phyloP scores from a whole-genome alignment of 2,797 vertebrate genomes.

The Botia kubotai region DNA sequence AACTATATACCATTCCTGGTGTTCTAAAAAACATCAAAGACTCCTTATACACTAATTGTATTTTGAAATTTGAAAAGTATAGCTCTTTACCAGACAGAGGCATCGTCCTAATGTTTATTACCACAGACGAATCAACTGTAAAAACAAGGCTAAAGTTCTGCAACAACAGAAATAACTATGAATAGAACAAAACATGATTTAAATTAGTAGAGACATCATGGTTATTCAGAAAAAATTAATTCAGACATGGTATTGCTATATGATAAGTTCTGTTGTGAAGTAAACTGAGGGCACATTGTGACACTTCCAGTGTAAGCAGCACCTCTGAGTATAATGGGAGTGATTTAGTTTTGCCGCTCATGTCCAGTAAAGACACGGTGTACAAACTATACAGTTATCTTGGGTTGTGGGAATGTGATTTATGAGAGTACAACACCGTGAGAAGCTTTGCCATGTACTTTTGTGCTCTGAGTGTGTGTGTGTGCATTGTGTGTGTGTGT shows the following conservation, averaged over 20 bases:
- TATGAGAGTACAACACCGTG: background rate
- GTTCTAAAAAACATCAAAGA: too few species aligned
- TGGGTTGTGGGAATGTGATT: conserved; percentile 17
- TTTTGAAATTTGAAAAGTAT: background rate
- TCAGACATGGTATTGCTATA: too few species aligned
- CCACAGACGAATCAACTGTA: background rate
- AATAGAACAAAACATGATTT: too few species aligned
- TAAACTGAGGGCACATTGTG: too few species aligned
- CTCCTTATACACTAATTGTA: background rate
- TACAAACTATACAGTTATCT: background rate
- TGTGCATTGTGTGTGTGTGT: background rate
- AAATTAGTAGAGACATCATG: too few species aligned
- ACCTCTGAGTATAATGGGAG: background rate
- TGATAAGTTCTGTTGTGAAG: too few species aligned
- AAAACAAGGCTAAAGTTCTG: background rate
- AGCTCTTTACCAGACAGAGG: background rate
- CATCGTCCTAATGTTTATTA: too few species aligned
- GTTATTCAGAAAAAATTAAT: too few species aligned
- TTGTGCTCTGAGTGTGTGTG: background rate
- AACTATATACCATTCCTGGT: background rate
- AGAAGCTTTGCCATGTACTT: background rate
- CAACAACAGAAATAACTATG: background rate
- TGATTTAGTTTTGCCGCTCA: background rate
- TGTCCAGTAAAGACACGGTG: background rate
- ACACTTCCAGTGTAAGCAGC: too few species aligned